These are phyloP conservation scores for Drosophila parvula DNA, from an alignment of 1,140 invertebrate species.

Conservation along the genomic window DNA sequence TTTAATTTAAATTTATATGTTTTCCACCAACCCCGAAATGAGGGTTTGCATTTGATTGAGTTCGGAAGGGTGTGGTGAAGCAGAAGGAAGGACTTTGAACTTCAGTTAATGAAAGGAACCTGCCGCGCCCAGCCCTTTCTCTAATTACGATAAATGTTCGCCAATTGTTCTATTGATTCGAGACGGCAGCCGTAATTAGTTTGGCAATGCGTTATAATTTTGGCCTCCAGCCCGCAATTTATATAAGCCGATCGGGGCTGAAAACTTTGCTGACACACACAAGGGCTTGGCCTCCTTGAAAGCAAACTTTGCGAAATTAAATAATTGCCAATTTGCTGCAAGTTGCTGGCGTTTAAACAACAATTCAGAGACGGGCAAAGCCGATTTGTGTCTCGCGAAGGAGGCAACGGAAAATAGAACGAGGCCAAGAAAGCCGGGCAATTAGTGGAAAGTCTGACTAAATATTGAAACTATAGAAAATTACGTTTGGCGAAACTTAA, in stretches of 20 bases:
- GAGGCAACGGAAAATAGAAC: not conserved
- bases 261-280: not conserved
- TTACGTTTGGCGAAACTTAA: constrained; percentile 24
- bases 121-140: constrained; percentile 23
- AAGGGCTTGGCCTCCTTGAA: constrained; percentile 17
- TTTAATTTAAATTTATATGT: constrained; percentile 59
- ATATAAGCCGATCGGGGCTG: constrained; percentile 44
- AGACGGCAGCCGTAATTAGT: constrained; percentile 48
- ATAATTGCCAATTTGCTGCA: constrained; percentile 61
- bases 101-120: constrained; percentile 33
- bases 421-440: constrained; percentile 35
- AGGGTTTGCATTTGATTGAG: constrained; percentile 31
- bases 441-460: constrained; percentile 45
- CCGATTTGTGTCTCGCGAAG: constrained; percentile 40
- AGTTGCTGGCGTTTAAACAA: constrained; percentile 60
- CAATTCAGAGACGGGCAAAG: constrained; percentile 45
- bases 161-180: constrained; percentile 57
- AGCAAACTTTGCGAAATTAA: constrained; percentile 56
- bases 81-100: not conserved
- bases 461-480: constrained; percentile 43
- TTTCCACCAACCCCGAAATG: constrained; percentile 20
- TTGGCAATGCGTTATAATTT: constrained; percentile 63
- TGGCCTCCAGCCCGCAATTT: constrained; percentile 36
- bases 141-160: constrained; percentile 59
- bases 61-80: not conserved